phyloP scores from a whole-genome alignment of 2,113 vertebrate species.

The Vombatus ursinus region DNA sequence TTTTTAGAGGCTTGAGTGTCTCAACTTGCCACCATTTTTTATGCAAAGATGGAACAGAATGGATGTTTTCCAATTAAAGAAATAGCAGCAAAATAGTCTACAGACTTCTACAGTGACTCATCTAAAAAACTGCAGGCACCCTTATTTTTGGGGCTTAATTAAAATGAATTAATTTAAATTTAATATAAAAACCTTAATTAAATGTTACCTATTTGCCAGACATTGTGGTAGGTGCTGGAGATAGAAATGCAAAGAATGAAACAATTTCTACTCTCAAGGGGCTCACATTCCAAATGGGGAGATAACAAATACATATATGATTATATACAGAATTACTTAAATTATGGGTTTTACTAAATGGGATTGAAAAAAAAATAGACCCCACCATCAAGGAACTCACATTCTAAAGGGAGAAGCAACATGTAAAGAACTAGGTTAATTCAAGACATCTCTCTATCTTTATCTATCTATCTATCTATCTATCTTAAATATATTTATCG shows the following conservation, averaged over 20 bases:
- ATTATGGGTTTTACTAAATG: background rate
- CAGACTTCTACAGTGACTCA: background rate
- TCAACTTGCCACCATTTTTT: constrained; percentile 61
- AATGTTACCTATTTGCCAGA: background rate
- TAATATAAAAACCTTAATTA: background rate
- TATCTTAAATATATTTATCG: too few relatives aligned
- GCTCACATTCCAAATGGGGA: background rate
- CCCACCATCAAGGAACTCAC: background rate
- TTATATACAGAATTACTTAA: background rate
- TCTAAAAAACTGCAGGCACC: background rate
- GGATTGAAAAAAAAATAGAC: background rate
- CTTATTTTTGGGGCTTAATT: background rate
- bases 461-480: too few relatives aligned
- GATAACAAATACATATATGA: background rate
- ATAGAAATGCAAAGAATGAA: background rate
- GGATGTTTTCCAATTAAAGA: constrained; percentile 45
- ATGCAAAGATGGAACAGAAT: constrained; percentile 66
- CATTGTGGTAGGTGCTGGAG: background rate
- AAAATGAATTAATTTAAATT: background rate
- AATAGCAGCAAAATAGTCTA: background rate
- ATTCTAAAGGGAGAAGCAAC: background rate
- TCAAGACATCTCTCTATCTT: too few relatives aligned
- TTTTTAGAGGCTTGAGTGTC: constrained; percentile 70
- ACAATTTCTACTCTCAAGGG: background rate
- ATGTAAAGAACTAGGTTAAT: background rate